These are phyloP conservation scores for Petrolisthes manimaculis DNA, from an alignment of 2,888 invertebrate species.

Conservation along the genomic window DNA sequence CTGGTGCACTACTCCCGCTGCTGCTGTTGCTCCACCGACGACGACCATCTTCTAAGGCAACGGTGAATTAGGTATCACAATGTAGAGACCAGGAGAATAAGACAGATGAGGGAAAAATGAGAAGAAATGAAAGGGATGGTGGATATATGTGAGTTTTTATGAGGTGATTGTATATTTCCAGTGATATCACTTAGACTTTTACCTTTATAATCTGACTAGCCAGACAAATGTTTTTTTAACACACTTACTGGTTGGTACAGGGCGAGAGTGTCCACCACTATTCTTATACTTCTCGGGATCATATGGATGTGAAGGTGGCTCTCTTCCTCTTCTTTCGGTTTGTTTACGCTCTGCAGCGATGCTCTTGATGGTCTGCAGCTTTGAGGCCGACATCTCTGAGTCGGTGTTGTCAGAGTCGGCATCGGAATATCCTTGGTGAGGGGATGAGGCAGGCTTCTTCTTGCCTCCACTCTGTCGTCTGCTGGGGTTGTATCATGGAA, in stretches of 20 bases:
- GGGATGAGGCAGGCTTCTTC: conserved; percentile 37
- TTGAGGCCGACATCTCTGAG: conserved; percentile 78
- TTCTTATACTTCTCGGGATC: conserved; percentile 62
- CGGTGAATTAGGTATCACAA: no score
- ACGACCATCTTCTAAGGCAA: background rate
- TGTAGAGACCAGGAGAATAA: background rate
- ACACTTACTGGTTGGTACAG: conserved; percentile 37
- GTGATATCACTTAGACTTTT: background rate
- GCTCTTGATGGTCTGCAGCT: conserved; percentile 77
- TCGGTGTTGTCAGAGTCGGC: conserved; percentile 74
- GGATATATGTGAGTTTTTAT: background rate
- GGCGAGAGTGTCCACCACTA: conserved; percentile 34
- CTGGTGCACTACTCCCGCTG: conserved; percentile 49
- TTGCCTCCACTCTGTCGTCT: conserved; percentile 32
- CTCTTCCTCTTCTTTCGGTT: conserved; percentile 46
- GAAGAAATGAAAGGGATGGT: background rate
- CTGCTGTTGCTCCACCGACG: conserved; percentile 53
- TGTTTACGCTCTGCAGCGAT: conserved; percentile 72
- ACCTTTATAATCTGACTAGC: background rate
- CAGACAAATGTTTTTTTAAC: background rate
- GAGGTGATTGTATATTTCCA: background rate
- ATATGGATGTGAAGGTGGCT: conserved; percentile 34
- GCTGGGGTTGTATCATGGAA: background rate
- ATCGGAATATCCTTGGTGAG: conserved; percentile 54
- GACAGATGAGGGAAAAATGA: background rate